Evolutionary conservation across 1,140 invertebrate species (phyloP).

Genomic region (Hylaeus anthracinus): DNA sequence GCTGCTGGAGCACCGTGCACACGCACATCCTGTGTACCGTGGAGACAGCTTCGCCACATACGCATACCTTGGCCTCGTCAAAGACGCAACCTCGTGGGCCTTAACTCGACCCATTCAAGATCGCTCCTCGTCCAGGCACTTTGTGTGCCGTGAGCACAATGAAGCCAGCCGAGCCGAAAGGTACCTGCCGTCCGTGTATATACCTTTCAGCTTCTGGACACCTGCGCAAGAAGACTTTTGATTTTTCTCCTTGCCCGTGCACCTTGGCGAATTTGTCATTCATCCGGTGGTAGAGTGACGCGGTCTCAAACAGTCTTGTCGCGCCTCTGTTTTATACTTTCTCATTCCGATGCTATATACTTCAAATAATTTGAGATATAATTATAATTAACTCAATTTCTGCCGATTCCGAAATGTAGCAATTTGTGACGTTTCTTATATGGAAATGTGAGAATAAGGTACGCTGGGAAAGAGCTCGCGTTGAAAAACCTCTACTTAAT

Average conservation of each 20-base stretch:
- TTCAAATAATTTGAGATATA: neutral
- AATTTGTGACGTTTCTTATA: too few relatives aligned
- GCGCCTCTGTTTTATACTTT: neutral
- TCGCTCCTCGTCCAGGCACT: constrained; percentile 66
- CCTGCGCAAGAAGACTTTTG: constrained; percentile 77
- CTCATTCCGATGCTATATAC: neutral
- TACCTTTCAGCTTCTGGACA: constrained; percentile 65
- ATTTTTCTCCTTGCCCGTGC: constrained; percentile 71
- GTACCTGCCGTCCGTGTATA: constrained; percentile 74
- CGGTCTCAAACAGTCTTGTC: neutral
- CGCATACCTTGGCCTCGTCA: constrained; percentile 34
- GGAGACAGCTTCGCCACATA: constrained; percentile 27
- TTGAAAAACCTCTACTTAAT: too few relatives aligned
- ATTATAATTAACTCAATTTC: neutral
- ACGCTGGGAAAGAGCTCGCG: too few relatives aligned
- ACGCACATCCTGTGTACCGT: constrained; percentile 9
- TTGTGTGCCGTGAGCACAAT: constrained; percentile 65
- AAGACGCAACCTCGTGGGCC: constrained; percentile 69
- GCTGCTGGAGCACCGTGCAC: constrained; percentile 5
- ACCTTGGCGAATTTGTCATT: constrained; percentile 64
- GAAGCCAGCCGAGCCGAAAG: constrained; percentile 65
- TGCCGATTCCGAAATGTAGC: too few relatives aligned
- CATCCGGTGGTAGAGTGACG: constrained; percentile 15
- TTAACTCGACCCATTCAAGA: constrained; percentile 65
- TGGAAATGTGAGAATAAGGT: too few relatives aligned